Conservation (phyloP, 2,888 invertebrate genomes). For the Margaritifera margaritifera region DNA sequence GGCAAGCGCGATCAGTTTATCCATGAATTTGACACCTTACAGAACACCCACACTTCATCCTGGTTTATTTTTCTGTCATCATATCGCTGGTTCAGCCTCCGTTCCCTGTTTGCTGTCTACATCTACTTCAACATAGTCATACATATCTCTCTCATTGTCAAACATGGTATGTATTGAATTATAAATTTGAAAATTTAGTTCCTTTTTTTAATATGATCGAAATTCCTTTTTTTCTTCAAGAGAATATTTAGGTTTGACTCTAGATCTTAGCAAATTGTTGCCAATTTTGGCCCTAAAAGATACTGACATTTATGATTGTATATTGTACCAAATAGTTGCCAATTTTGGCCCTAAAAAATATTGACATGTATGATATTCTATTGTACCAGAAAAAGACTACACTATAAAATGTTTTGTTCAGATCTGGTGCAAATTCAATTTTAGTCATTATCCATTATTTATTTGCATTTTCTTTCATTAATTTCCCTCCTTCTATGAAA, state of each 20-base stretch:
- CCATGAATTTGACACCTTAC: slow-evolving; percentile 69
- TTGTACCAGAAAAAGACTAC: too few relatives aligned
- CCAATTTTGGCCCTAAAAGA: too few relatives aligned
- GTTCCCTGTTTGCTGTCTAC: slow-evolving; percentile 23
- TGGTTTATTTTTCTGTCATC: slow-evolving; percentile 92
- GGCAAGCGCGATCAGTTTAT: slow-evolving; percentile 85
- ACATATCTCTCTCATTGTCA: slow-evolving; percentile 23
- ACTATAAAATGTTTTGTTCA: not conserved
- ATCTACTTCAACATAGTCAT: slow-evolving; percentile 34
- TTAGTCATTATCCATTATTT: too few relatives aligned
- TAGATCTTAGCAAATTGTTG: too few relatives aligned
- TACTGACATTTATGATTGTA: too few relatives aligned
- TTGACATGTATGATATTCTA: too few relatives aligned
- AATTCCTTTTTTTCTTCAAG: too few relatives aligned
- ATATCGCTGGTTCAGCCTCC: slow-evolving; percentile 87
- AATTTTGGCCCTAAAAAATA: too few relatives aligned
- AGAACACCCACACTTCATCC: slow-evolving; percentile 86
- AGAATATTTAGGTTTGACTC: too few relatives aligned
- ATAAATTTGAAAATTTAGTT: not conserved
- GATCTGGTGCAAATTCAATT: not conserved
- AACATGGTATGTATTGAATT: slow-evolving; percentile 28
- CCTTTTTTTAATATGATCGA: not conserved
- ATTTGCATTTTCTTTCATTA: too few relatives aligned
- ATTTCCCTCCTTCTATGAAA: too few relatives aligned
- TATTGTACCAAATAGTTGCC: too few relatives aligned